Evolutionary conservation across 2,888 invertebrate genomes (phyloP), one percentile per base, ranked within the genome.

Genomic region (Dermolepida albohirtum): DNA sequence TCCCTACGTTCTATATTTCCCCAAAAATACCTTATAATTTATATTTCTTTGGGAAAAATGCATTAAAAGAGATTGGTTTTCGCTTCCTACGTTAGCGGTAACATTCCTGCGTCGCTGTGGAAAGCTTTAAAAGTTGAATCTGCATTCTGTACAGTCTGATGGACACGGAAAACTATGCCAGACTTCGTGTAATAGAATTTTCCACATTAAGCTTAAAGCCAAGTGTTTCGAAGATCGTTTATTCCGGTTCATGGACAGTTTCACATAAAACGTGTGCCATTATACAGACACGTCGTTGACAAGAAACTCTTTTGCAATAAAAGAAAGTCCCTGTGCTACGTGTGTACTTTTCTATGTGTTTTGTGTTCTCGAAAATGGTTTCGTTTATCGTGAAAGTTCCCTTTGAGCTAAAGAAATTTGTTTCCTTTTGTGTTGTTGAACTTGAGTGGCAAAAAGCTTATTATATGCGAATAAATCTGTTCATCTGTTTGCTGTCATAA

Each of bases 181-280:
- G 16, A 16, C 71, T 73, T 71, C 64, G 43, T 69, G 72, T 74
- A 75, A 75, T 75, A 76, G 75, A 76, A 77, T 77, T 75, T 74
- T 72, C 74, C 73, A 71, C 71, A 74, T 73, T 72, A 72, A 73
- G 72, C 73, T 75, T 71, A 74, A 74, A 62, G 75, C 73, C 72
- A 74, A 73, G 69, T 71, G 72, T 74, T 74, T 74, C 73, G 72
- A 73, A 73, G 73, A 74, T 74, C 76, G 76, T 78, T 76, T 75
- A 75, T 76, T 77, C 74, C 71, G 71, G 75, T 77, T 77, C 74
- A 76, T 74, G 78, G 73, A 75, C 75, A 74, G 74, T 75, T 75
- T 70, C 70, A 64, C 62, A 52, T 62, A 62, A 49, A 62, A 47
- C 39, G 47, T 69, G 63, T 66, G 63, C 68, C 70, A 55, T 71